Percentiles rank a stretch among this genome's conserved stretches.
phyloP scores from a whole-genome alignment of 2,113 vertebrate species.

The Spermophilus dauricus region DNA sequence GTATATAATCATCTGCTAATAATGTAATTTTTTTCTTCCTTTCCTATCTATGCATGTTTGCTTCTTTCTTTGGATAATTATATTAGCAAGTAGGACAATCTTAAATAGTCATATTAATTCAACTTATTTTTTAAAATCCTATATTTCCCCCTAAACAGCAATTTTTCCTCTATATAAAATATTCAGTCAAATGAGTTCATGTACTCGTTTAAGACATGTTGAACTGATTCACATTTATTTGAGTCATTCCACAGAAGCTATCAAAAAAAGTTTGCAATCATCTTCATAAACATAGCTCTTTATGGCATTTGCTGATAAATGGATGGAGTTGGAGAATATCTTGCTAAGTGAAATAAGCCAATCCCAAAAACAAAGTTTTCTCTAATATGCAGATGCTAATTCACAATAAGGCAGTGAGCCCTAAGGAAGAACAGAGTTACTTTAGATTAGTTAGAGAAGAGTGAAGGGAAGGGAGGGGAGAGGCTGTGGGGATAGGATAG shows the following conservation, averaged over 20 bases:
- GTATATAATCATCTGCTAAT: background rate
- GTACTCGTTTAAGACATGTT: background rate
- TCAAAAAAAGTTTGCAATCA: background rate
- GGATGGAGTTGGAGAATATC: too few species aligned
- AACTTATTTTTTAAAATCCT: background rate
- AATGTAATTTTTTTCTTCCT: constrained; percentile 17
- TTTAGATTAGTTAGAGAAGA: too few species aligned
- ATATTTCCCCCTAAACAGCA: background rate
- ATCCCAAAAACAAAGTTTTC: too few species aligned
- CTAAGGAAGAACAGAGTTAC: too few species aligned
- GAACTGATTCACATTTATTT: background rate
- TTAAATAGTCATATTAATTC: constrained; percentile 2
- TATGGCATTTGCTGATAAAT: background rate
- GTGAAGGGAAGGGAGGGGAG: too few species aligned
- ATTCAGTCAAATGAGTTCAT: background rate
- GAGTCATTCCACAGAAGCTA: constrained; percentile 8
- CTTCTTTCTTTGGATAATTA: constrained; percentile 33
- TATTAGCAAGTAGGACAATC: background rate
- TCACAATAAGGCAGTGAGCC: too few species aligned
- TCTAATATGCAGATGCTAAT: too few species aligned
- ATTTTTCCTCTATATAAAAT: constrained; percentile 24
- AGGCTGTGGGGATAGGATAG: too few species aligned
- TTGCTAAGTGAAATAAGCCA: too few species aligned
- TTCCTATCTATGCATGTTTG: background rate
- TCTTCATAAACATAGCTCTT: constrained; percentile 15